These are phyloP conservation scores for Napeogenes inachia DNA, from an alignment of 2,888 invertebrate species.

Conservation along the genomic window DNA sequence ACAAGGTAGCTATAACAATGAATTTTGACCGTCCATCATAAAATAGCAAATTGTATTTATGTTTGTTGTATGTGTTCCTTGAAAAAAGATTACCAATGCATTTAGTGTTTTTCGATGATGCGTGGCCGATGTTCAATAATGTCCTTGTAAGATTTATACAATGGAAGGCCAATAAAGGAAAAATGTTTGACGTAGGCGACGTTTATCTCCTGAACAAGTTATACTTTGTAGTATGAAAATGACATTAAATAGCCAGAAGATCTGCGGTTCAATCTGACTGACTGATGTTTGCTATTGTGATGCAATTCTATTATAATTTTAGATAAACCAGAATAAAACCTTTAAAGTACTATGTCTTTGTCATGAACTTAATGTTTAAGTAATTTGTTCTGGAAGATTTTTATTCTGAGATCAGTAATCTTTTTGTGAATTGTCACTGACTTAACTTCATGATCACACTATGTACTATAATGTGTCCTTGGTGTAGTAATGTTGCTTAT, in stretches of 20 bases:
- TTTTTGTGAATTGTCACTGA: conserved; percentile 22
- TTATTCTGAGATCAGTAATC: conserved; percentile 47
- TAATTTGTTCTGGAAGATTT: conserved; percentile 62
- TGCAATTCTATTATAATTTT: conserved; percentile 48
- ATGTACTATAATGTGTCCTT: no score
- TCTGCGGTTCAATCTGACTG: conserved; percentile 15
- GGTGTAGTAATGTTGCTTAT: no score
- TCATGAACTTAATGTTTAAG: conserved; percentile 52
- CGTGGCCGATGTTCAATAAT: conserved; percentile 46
- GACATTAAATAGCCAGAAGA: conserved; percentile 24
- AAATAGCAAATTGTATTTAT: conserved; percentile 5
- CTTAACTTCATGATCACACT: no score
- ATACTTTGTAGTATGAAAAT: conserved; percentile 15
- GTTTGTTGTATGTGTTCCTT: conserved; percentile 1
- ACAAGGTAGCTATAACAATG: conserved; percentile 65
- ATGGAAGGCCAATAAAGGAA: conserved; percentile 35
- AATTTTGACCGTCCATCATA: conserved; percentile 31
- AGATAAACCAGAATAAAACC: conserved; percentile 44
- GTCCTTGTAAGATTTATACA: conserved; percentile 49
- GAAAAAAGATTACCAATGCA: conserved; percentile 45
- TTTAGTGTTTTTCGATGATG: conserved; percentile 53
- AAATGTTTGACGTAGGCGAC: conserved; percentile 28
- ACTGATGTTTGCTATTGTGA: conserved; percentile 41
- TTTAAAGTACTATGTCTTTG: conserved; percentile 55
- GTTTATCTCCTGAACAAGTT: conserved; percentile 33